Evolutionary conservation across 1,140 invertebrate species (phyloP), one percentile per base, ranked within the genome.

Genomic region (Octopus sinensis): DNA sequence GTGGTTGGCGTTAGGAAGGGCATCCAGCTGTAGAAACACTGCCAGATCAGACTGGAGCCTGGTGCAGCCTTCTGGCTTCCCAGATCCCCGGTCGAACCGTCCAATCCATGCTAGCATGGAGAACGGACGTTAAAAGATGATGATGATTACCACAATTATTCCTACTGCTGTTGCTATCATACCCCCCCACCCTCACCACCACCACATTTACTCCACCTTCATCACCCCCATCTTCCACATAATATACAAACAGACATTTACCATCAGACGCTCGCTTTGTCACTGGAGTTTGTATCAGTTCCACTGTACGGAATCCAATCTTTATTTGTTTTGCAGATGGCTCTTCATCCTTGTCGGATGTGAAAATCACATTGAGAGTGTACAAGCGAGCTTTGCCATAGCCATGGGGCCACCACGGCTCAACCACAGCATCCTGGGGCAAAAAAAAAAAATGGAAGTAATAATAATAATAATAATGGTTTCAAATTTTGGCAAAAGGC

Each of bases 401-500:
- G 79, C 96, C 97, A 92, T 97, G 97, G 0, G 98, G 98, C 97
- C 97, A 98, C 98, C 97, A 99, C 23, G 92, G 85, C 56, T 92
- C 85, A 3, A 95, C 92, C 4, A 53, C 13, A 68, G 91, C 53
- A 9, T 6, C 13, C 80, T 81, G 76, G n/a, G 80, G 76, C 4
- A 30, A 53, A 12, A 10, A 73, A 73, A 73, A 73, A 73, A 23
- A 7, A 73, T 12, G 4, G 6, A 43, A 43, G 3, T 43, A 43
- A 43, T 43, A 43, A 43, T 43, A 43, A 43, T 23, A 43, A 43
- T 43, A 43, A 43, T 43, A 43, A 43, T 3, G 30, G 30, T 43
- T 43, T 43, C 30, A 43, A 43, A 43, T 43, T 43, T 43, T 43
- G 30, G 30, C 30, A 43, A 43, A 43, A 43, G 3, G 30, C 30